Conservation (phyloP, 2,797 vertebrate genomes). For the Streptopelia turtur region DNA sequence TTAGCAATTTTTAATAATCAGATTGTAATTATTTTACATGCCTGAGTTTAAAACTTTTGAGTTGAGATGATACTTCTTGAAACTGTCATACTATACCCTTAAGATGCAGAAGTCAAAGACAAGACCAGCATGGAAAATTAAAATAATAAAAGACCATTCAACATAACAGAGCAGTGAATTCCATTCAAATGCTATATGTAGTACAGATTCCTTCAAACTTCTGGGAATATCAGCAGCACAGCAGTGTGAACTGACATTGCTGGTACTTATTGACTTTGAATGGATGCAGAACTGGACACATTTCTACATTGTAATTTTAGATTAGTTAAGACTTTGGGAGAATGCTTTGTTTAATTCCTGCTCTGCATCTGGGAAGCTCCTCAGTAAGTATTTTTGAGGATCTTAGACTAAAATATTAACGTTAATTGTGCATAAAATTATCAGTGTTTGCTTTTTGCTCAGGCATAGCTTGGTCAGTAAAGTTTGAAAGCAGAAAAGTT, state of each 20-base stretch:
- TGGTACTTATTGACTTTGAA: neutral
- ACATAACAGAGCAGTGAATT: neutral
- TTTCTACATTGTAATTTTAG: neutral
- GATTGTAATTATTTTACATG: neutral
- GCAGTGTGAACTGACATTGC: neutral
- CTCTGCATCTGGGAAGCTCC: neutral
- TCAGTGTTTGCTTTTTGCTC: neutral
- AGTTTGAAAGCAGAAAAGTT: neutral
- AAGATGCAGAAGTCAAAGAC: neutral
- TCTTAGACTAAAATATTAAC: neutral
- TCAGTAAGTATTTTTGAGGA: neutral
- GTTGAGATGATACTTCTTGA: neutral
- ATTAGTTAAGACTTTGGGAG: neutral
- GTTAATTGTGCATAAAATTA: neutral
- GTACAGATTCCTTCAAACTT: neutral
- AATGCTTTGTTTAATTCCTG: neutral
- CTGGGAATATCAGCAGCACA: neutral
- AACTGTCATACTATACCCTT: neutral
- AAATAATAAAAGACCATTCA: neutral
- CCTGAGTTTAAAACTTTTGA: neutral
- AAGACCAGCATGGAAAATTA: neutral
- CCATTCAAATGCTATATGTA: neutral
- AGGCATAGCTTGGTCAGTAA: neutral
- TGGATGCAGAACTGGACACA: neutral
- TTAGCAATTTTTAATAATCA: neutral